A percentile compares a stretch with the other conserved stretches of the same genome.
Evolutionary conservation across 2,113 vertebrate genomes (phyloP).

Genomic region (Pongo pygmaeus): DNA sequence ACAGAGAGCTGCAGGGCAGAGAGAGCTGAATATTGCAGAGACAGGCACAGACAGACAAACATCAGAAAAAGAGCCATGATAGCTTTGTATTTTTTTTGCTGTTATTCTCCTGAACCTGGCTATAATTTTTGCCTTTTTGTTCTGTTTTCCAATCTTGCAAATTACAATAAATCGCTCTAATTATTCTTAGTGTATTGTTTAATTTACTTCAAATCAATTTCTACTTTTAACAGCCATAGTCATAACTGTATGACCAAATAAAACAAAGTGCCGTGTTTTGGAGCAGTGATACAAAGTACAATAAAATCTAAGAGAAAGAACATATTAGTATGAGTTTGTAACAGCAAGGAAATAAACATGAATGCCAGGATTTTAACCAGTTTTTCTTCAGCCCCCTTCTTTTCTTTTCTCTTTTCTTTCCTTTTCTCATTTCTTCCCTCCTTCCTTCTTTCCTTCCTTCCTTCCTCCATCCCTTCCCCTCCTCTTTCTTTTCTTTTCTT

Average conservation of each 20-base stretch:
- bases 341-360: background rate
- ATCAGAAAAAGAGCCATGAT: background rate
- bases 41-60: background rate
- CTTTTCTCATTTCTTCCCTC: too few species aligned
- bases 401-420: background rate
- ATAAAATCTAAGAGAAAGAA: background rate
- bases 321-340: background rate
- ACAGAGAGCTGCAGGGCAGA: background rate
- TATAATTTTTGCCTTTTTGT: background rate
- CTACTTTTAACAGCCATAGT: background rate
- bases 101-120: background rate
- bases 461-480: too few species aligned
- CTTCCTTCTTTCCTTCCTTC: too few species aligned
- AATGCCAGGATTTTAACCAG: background rate
- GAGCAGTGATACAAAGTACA: background rate
- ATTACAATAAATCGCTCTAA: background rate
- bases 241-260: background rate
- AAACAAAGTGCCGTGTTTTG: background rate
- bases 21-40: background rate
- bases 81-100: background rate
- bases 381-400: background rate
- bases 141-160: background rate
- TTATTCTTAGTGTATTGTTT: background rate
- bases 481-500: too few species aligned
- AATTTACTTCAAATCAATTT: constrained; percentile 36